Conservation (phyloP, 2,113 vertebrate species). For the Megaceryle maxima region DNA sequence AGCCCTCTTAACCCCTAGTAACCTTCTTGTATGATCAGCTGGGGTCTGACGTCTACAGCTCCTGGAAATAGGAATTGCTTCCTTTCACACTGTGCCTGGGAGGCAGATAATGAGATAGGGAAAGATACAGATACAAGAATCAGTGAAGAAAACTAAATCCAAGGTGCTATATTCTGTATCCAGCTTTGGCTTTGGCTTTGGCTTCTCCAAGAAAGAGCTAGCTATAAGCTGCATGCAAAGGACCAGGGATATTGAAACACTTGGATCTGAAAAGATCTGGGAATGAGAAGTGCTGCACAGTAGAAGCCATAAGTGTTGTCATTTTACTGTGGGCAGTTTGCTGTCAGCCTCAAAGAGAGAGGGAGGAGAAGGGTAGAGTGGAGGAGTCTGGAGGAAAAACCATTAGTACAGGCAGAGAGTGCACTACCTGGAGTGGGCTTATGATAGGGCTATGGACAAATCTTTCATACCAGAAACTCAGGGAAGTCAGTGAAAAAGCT, state of each 20-base stretch:
- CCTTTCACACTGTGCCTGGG: not conserved
- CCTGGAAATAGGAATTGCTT: not conserved
- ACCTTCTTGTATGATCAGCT: not conserved
- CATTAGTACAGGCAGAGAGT: not conserved
- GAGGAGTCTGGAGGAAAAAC: not conserved
- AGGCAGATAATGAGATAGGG: not conserved
- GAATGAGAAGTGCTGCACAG: not conserved
- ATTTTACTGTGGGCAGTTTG: not conserved
- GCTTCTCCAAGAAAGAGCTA: not conserved
- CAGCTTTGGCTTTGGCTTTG: not conserved
- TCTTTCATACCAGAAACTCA: not conserved
- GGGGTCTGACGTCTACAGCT: not conserved
- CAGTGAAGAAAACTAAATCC: not conserved
- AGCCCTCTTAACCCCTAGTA: not conserved
- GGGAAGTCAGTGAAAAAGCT: not conserved
- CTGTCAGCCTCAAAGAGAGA: not conserved
- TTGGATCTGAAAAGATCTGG: not conserved
- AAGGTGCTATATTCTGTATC: not conserved
- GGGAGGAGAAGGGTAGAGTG: not conserved
- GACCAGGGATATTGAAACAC: not conserved
- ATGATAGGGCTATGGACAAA: not conserved
- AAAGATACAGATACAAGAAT: not conserved
- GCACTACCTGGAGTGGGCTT: not conserved
- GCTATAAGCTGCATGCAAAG: not conserved
- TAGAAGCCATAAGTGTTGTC: not conserved